A percentile compares a stretch with the other conserved stretches of the same genome.
These are phyloP conservation scores for Ptychochromis oligacanthus DNA, from an alignment of 2,113 vertebrate genomes.

Conservation along the genomic window DNA sequence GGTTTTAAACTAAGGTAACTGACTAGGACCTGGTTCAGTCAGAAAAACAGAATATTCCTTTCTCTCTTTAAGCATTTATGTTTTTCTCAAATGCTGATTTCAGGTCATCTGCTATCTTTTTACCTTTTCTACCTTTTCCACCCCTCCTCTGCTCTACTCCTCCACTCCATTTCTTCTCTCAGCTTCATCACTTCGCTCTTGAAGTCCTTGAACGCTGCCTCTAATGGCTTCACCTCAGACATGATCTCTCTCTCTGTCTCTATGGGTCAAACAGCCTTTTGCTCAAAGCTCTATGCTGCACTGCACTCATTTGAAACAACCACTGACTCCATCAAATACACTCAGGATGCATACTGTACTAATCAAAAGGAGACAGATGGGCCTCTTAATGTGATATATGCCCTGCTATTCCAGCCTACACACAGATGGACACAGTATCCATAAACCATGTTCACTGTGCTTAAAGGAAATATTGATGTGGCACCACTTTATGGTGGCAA, in stretches of 20 bases:
- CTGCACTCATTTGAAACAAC: slow-evolving; percentile 35
- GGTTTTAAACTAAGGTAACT: neutral
- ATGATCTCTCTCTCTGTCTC: slow-evolving; percentile 27
- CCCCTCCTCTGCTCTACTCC: slow-evolving; percentile 20
- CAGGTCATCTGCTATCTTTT: slow-evolving; percentile 41
- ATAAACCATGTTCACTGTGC: slow-evolving; percentile 27
- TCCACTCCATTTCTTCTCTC: slow-evolving; percentile 38
- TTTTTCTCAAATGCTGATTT: slow-evolving; percentile 29
- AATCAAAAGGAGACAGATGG: slow-evolving; percentile 26
- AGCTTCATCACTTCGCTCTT: slow-evolving; percentile 31
- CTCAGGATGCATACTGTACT: neutral
- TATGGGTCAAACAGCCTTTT: slow-evolving; percentile 40
- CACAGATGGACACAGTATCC: slow-evolving; percentile 21
- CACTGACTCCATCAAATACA: slow-evolving; percentile 24
- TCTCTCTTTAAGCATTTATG: neutral
- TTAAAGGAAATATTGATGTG: slow-evolving; percentile 34
- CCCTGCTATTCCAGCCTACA: slow-evolving; percentile 4
- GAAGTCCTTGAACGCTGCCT: slow-evolving; percentile 33
- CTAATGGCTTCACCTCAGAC: slow-evolving; percentile 63
- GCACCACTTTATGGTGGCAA: slow-evolving; percentile 20
- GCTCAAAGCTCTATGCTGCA: slow-evolving; percentile 12
- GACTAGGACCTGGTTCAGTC: neutral
- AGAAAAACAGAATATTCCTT: neutral
- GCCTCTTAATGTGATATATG: slow-evolving; percentile 29
- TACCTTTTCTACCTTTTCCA: slow-evolving; percentile 20